phyloP scores from a whole-genome alignment of 1,140 invertebrate species.

The Heterodera schachtii region DNA sequence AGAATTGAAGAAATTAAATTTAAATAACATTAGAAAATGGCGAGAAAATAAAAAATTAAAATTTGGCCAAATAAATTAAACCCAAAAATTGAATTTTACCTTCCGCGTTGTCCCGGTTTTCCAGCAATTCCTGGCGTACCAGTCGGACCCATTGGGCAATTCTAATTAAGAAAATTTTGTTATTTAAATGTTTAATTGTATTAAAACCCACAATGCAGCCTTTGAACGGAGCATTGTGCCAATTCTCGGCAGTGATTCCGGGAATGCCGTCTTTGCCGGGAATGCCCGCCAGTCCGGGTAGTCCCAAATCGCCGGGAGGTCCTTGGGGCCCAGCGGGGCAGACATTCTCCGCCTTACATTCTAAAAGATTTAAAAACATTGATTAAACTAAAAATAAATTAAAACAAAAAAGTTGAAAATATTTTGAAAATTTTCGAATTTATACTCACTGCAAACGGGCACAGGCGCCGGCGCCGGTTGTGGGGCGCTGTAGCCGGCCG shows the following conservation, averaged over 20 bases:
- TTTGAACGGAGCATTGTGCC: constrained; percentile 27
- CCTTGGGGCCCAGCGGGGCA: constrained; percentile 23
- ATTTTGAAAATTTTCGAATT: too few relatives aligned
- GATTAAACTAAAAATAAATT: background rate
- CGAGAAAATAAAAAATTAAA: too few relatives aligned
- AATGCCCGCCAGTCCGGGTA: constrained; percentile 31
- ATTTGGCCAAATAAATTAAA: too few relatives aligned
- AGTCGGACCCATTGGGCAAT: constrained; percentile 44
- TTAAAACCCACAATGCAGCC: constrained; percentile 39
- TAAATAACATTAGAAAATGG: too few relatives aligned
- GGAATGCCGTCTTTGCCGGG: constrained; percentile 45
- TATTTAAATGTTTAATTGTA: background rate
- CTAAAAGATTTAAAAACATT: background rate
- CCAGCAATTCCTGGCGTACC: constrained; percentile 42
- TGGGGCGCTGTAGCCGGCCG: background rate
- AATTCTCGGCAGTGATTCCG: constrained; percentile 41
- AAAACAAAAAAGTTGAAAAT: too few relatives aligned
- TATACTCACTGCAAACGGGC: background rate
- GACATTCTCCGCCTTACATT: too few relatives aligned
- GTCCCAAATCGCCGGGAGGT: background rate
- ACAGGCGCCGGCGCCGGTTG: background rate
- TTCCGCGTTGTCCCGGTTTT: constrained; percentile 38
- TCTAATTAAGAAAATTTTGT: constrained; percentile 3
- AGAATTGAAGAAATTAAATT: background rate
- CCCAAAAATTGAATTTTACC: too few relatives aligned